Evolutionary conservation across 2,113 vertebrate genomes (phyloP).

Genomic region (Spermophilus dauricus): DNA sequence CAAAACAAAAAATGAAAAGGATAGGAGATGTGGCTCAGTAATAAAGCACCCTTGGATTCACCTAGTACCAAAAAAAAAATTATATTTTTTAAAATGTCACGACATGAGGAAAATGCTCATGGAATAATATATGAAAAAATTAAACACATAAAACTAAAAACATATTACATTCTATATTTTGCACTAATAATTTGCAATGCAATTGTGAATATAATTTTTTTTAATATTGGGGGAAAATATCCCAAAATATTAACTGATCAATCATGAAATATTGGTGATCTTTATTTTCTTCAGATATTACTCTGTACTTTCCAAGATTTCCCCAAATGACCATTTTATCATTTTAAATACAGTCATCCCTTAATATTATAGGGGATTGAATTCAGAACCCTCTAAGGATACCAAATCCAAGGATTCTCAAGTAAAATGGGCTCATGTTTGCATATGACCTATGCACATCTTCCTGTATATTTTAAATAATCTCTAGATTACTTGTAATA

Average conservation of each 20-base stretch:
- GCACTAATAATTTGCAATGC: not conserved
- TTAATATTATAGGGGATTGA: not conserved
- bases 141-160: not conserved
- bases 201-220: conserved; percentile 11
- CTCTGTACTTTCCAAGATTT: not conserved
- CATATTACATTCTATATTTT: not conserved
- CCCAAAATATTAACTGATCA: not conserved
- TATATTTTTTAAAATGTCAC: not conserved
- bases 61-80: too few species aligned
- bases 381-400: not conserved
- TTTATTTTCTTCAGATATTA: not conserved
- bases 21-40: too few species aligned
- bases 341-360: not conserved
- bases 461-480: not conserved
- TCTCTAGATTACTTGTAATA: not conserved
- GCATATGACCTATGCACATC: not conserved
- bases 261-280: not conserved
- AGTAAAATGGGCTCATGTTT: not conserved
- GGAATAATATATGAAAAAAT: not conserved
- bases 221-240: not conserved
- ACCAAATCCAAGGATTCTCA: not conserved
- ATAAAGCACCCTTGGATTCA: too few species aligned
- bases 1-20: too few species aligned
- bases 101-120: not conserved
- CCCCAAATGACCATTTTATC: not conserved